Evolutionary conservation across 2,113 vertebrate species (phyloP).

Genomic region (Limanda limanda): DNA sequence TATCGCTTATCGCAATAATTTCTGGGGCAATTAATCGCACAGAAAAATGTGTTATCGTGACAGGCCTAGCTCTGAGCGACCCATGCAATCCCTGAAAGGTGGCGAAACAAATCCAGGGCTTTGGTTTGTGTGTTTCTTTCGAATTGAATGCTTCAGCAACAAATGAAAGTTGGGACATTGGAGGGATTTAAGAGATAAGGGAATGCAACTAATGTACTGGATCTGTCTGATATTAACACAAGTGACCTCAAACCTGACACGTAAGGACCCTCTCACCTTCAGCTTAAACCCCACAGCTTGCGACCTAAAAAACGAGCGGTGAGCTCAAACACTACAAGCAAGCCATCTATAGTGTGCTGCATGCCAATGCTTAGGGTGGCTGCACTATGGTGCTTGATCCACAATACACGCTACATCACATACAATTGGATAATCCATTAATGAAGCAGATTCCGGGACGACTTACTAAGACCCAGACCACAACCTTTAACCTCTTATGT

Average conservation of each 20-base stretch:
- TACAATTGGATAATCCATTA: constrained; percentile 61
- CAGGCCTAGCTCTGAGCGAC: too few relatives aligned
- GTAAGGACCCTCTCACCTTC: constrained; percentile 42
- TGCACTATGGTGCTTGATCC: constrained; percentile 29
- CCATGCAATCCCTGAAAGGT: constrained; percentile 30
- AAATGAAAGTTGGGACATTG: constrained; percentile 46
- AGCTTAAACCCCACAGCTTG: constrained; percentile 39
- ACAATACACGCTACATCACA: constrained; percentile 40
- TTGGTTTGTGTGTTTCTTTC: constrained; percentile 30
- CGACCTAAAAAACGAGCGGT: constrained; percentile 27
- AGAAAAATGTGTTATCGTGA: too few relatives aligned
- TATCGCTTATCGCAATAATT: too few relatives aligned
- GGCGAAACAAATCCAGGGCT: constrained; percentile 33
- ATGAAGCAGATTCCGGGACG: constrained; percentile 52
- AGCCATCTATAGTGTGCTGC: constrained; percentile 6
- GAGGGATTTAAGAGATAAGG: constrained; percentile 64
- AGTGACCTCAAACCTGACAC: constrained; percentile 59
- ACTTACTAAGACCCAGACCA: constrained; percentile 27
- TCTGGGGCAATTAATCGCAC: too few relatives aligned
- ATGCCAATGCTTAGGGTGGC: not conserved
- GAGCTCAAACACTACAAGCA: constrained; percentile 39
- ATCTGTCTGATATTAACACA: constrained; percentile 52
- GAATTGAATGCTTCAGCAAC: constrained; percentile 46
- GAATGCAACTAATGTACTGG: constrained; percentile 44
- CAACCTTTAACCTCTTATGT: constrained; percentile 27